A percentile compares a stretch with the other conserved stretches of the same genome.
phyloP scores from a whole-genome alignment of 2,113 vertebrate genomes.

The Piaya cayana region DNA sequence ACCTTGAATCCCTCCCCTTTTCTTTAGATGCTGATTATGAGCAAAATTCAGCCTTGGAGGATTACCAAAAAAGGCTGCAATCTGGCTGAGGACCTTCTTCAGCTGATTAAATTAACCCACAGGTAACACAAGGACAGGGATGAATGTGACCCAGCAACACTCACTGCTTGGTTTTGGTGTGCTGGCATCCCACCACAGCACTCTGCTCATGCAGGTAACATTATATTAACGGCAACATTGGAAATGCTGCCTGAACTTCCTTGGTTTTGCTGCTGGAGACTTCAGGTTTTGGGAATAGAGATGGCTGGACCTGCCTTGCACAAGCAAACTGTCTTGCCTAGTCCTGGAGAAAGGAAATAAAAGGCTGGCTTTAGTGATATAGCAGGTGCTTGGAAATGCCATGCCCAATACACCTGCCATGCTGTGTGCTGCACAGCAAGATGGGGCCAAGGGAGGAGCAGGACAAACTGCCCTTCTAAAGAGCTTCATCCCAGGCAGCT shows the following conservation, averaged over 20 bases:
- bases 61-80: background rate
- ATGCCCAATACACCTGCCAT: background rate
- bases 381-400: background rate
- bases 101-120: background rate
- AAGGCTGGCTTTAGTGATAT: background rate
- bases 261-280: fast-evolving
- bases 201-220: fast-evolving
- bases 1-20: background rate
- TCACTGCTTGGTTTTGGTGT: fast-evolving
- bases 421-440: fast-evolving
- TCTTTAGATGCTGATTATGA: background rate
- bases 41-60: background rate
- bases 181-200: background rate
- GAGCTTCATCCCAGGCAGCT: background rate
- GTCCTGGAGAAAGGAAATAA: background rate
- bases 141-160: background rate
- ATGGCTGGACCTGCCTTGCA: background rate
- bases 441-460: background rate
- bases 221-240: background rate
- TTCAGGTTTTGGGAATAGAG: background rate
- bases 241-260: background rate
- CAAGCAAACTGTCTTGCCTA: background rate
- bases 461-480: background rate
- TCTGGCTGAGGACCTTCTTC: background rate
- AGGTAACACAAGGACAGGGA: background rate